Evolutionary conservation across 2,113 vertebrate genomes (phyloP), one percentile per base, ranked within the genome.

Genomic region (Ammodytes marinus): DNA sequence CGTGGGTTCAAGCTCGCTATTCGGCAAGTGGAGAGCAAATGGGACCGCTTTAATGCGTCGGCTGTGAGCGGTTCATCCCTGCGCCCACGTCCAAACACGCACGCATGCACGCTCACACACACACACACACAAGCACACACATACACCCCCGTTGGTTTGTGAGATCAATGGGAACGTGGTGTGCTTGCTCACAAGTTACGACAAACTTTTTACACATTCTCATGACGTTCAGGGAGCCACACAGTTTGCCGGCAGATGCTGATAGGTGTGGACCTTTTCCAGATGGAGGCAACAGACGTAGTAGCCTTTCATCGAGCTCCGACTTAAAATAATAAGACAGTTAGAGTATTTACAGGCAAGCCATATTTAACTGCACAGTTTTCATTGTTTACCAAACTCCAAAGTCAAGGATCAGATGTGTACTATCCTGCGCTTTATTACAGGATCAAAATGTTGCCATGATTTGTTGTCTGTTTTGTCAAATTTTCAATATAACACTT

Each of bases 31-130:
- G 52, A 65, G 74, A 82, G 73, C 57, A 39, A 87, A 74, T 70
- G 73, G 69, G 80, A 88, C 84, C 76, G 88, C 79, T 91, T 86
- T 86, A 78, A 80, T 76, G 88, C 86, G 77, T 73, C 79, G 79
- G 77, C 83, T 86, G 81, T 75, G 86, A 90, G 77, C 63, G 86
- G 70, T 72, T 65, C 61, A 60, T 81, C 66, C 72, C 63, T 67
- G 71, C 76, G 79, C 70, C 53, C 61, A 77, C 69, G 52, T n/a
- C 65, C 60, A 81, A 74, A 35, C 59, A 53, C 1, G 6, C 61
- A 69, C 64, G 8, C 59, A 39, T 70, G 39, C 74, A 75, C 53
- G 74, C 61, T 46, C 46, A 45, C 61, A 35, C 6, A 45, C 17
- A 12, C 55, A 50, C 45, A 60, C 39, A 69, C 66, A 63, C 55